These are phyloP conservation scores for Barnardius zonarius DNA, from an alignment of 2,113 vertebrate genomes.

Conservation along the genomic window DNA sequence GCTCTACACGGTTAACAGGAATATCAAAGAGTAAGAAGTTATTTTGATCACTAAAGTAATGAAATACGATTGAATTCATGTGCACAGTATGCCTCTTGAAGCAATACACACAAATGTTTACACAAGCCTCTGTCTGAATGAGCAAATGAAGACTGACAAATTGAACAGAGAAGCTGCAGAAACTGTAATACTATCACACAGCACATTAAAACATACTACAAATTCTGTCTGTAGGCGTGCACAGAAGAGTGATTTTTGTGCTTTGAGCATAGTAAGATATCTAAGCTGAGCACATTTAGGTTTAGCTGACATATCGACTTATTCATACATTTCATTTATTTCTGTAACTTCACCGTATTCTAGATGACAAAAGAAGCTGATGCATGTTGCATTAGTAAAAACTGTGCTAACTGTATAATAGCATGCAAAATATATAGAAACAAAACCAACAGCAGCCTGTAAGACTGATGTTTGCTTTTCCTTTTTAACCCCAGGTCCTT, in stretches of 20 bases:
- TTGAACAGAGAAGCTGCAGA: neutral
- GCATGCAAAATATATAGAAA: neutral
- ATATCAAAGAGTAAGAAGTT: neutral
- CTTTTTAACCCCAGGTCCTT: neutral
- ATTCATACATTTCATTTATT: neutral
- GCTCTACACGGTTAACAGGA: neutral
- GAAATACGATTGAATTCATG: neutral
- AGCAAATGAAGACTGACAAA: slow-evolving; percentile 36
- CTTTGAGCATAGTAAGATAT: neutral
- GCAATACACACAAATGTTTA: neutral
- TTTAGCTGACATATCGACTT: neutral
- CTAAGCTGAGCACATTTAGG: neutral
- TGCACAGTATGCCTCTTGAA: neutral
- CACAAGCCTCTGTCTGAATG: neutral
- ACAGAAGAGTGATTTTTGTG: neutral
- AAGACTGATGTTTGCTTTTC: neutral
- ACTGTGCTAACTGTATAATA: neutral
- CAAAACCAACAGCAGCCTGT: neutral
- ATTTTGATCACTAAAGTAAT: slow-evolving; percentile 38
- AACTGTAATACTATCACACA: neutral
- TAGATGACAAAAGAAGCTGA: neutral
- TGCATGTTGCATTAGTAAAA: neutral
- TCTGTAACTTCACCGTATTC: neutral
- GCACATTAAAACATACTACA: neutral
- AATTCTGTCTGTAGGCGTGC: neutral